Evolutionary conservation across 1,140 invertebrate species (phyloP), one percentile per base, ranked within the genome.

Genomic region (Arctopsyche grandis): DNA sequence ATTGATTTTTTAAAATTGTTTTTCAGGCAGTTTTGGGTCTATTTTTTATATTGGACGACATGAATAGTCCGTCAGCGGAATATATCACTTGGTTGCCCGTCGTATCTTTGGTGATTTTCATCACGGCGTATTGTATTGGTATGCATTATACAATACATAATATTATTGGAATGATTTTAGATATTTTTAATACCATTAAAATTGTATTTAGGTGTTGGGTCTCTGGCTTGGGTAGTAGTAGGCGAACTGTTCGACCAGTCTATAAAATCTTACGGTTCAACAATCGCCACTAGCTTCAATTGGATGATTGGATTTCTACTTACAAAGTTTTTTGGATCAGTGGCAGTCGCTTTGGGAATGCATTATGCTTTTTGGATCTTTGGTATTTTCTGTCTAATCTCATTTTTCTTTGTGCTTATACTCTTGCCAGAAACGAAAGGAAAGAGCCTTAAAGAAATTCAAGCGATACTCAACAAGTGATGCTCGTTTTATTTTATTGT

Each of bases 391-490:
- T 94, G 93, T 69, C 86, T 93, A 9, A 24, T 91, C 0, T 90
- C 94, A 0, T 90, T 91, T 86, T 69, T 69, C 66, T 88, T 90
- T 86, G 90, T 91, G 0, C 86, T 93, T 26, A 87, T 92, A 75
- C 83, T 94, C 48, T 89, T 96, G n/a, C 94, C 95, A 0, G 95
- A 97, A 87, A 97, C 95, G 0, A 95, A 95, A 86, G 93, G 93
- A 12, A 93, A 94, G 86, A 92, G 90, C 63, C 89, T 95, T 26
- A 90, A 93, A 79, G 90, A 96, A 87, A 96, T 96, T 24, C 93
- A 94, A 83, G 89, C 91, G 76, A 90, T 92, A 7, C 29, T 38
- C 29, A 38, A 38, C 1, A 38, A 38, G 7, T 38, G 29, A 38
- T 38, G 7, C 29, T 38, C 29, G 7, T 38, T 38, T 4, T 38